A percentile compares a stretch with the other conserved stretches of the same genome.
Evolutionary conservation across 1,140 invertebrate species (phyloP).

Genomic region (Drosophila busckii): DNA sequence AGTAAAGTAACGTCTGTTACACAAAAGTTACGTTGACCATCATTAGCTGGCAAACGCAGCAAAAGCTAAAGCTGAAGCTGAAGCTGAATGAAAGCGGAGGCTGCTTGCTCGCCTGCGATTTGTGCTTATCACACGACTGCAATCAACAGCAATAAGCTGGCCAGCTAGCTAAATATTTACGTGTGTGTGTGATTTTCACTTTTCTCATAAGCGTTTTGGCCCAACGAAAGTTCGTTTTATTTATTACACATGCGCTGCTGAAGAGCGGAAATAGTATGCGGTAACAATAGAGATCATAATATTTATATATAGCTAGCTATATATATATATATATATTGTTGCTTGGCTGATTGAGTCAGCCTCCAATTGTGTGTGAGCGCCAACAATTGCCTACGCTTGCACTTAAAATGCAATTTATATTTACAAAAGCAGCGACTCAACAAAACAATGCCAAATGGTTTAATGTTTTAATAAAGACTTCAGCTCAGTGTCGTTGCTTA

Average conservation of each 20-base stretch:
- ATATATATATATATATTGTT: slow-evolving; percentile 30
- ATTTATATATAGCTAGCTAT: slow-evolving; percentile 32
- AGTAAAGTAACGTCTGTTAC: slow-evolving; percentile 6
- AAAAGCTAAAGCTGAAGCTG: too few relatives aligned
- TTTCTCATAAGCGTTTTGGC: slow-evolving; percentile 39
- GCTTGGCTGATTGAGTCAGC: slow-evolving; percentile 56
- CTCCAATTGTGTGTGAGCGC: slow-evolving; percentile 5
- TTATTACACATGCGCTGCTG: slow-evolving; percentile 23
- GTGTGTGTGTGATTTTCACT: slow-evolving; percentile 73
- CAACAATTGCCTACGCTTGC: slow-evolving; percentile 43
- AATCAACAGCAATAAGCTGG: slow-evolving; percentile 41
- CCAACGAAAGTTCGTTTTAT: slow-evolving; percentile 33
- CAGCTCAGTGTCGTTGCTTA: not conserved
- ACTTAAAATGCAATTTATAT: slow-evolving; percentile 74
- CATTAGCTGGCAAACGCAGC: slow-evolving; percentile 67
- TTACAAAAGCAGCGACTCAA: too few relatives aligned
- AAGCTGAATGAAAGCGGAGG: slow-evolving; percentile 43
- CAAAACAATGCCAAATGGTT: slow-evolving; percentile 46
- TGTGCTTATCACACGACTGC: slow-evolving; percentile 57
- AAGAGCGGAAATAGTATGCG: slow-evolving; percentile 54
- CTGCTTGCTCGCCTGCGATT: slow-evolving; percentile 24
- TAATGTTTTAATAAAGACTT: slow-evolving; percentile 70
- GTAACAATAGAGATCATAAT: slow-evolving; percentile 69
- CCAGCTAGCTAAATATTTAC: too few relatives aligned
- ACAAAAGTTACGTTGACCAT: slow-evolving; percentile 59